These are phyloP conservation scores for Eutrigla gurnardus DNA, from an alignment of 2,797 vertebrate genomes.

Conservation along the genomic window DNA sequence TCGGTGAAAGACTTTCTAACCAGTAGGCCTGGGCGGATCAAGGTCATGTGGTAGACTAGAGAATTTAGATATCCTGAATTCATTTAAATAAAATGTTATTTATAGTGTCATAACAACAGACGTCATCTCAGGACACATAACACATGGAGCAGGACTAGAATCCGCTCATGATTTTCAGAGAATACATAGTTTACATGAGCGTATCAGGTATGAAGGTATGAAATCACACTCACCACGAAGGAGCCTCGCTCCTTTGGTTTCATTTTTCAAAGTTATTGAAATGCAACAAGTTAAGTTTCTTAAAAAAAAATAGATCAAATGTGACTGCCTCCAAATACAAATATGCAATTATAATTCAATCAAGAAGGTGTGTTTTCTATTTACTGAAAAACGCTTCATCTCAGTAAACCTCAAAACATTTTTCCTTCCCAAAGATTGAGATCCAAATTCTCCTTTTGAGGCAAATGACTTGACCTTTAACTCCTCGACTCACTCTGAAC, in stretches of 20 bases:
- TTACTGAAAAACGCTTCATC: slow-evolving; percentile 1
- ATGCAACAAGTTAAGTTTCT: neutral
- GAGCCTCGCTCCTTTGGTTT: neutral
- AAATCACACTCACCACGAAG: neutral
- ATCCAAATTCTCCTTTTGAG: slow-evolving; percentile 1
- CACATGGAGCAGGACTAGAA: no score
- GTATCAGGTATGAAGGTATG: no score
- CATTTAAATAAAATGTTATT: no score
- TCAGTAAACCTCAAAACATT: neutral
- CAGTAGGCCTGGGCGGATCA: neutral
- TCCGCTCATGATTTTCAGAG: no score
- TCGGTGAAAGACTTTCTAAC: neutral
- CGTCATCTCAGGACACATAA: no score
- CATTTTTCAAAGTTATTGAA: neutral
- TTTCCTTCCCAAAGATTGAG: neutral
- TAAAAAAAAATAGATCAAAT: neutral
- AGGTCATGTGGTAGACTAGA: neutral
- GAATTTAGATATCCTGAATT: neutral
- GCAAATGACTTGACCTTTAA: neutral
- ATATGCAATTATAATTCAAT: slow-evolving; percentile 13
- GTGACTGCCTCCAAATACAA: neutral
- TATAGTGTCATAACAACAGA: no score
- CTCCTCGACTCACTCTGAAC: neutral
- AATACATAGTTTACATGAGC: no score
- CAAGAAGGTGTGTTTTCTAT: neutral